Conservation (phyloP, 2,888 invertebrate genomes). For the Seira musarum region DNA sequence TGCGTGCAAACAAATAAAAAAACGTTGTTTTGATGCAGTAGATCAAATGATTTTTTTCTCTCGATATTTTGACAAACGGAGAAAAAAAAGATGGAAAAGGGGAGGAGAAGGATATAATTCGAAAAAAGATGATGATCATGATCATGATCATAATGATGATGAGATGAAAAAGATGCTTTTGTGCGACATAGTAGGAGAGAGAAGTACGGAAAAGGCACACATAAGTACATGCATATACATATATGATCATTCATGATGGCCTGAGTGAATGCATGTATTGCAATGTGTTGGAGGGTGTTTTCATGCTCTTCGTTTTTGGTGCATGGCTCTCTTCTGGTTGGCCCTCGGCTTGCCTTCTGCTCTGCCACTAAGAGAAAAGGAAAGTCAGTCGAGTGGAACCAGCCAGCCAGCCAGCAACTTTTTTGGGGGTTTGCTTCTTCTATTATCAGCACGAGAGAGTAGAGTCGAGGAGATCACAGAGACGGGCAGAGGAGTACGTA, state of each 20-base stretch:
- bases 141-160: slow-evolving; percentile 16
- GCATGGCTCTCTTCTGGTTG: slow-evolving; percentile 44
- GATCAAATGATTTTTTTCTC: neutral
- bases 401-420: slow-evolving; percentile 55
- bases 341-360: slow-evolving; percentile 55
- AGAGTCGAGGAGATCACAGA: slow-evolving; percentile 38
- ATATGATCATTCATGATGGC: slow-evolving; percentile 19
- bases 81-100: slow-evolving; percentile 28
- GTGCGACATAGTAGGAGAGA: too few species aligned
- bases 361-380: slow-evolving; percentile 60
- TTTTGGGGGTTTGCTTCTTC: slow-evolving; percentile 60
- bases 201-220: slow-evolving; percentile 9
- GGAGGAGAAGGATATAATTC: slow-evolving; percentile 21
- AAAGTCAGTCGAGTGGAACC: slow-evolving; percentile 59
- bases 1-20: neutral
- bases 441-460: slow-evolving; percentile 56
- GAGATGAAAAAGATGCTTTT: slow-evolving; percentile 14
- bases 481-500: slow-evolving; percentile 17
- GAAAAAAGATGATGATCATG: slow-evolving; percentile 13
- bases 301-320: slow-evolving; percentile 55
- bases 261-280: slow-evolving; percentile 28
- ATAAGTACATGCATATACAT: too few species aligned
- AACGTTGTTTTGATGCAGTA: slow-evolving; percentile 7
- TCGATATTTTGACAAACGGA: neutral
- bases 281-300: slow-evolving; percentile 54